phyloP scores from a whole-genome alignment of 2,888 invertebrate species.

The Agrilus biguttatus region DNA sequence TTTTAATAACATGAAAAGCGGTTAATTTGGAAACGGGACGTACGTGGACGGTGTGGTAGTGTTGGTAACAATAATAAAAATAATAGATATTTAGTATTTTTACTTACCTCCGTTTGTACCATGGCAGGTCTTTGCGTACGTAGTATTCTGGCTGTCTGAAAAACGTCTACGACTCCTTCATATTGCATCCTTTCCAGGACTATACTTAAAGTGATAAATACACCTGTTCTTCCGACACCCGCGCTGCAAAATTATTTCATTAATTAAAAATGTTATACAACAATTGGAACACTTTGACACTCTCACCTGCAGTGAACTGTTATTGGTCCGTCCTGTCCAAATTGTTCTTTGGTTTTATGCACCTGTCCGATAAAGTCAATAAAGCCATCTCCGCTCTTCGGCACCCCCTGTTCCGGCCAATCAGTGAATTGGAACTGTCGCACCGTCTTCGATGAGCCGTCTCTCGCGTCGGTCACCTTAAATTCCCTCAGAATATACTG shows the following conservation, averaged over 20 bases:
- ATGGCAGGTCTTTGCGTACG: conserved; percentile 97
- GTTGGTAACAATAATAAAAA: conserved; percentile 42
- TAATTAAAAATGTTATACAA: not conserved
- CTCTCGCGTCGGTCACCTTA: conserved; percentile 96
- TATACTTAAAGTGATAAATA: conserved; percentile 95
- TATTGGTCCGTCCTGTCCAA: conserved; percentile 98
- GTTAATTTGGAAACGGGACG: not conserved
- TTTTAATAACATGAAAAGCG: not conserved
- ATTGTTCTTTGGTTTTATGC: conserved; percentile 99
- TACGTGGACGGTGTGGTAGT: not conserved
- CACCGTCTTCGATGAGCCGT: conserved; percentile 89
- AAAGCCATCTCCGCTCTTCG: conserved; percentile 96
- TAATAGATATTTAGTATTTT: not conserved
- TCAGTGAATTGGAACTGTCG: conserved; percentile 94
- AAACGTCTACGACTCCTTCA: conserved; percentile 97
- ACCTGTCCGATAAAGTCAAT: conserved; percentile 99
- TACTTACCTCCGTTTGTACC: conserved; percentile 93
- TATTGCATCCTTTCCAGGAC: conserved; percentile 98
- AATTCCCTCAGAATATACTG: conserved; percentile 98
- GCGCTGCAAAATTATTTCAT: conserved; percentile 48
- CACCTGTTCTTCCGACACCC: conserved; percentile 96
- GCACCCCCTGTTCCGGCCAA: conserved; percentile 94
- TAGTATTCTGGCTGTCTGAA: conserved; percentile 96
- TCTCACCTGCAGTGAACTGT: conserved; percentile 88
- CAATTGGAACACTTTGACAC: not conserved